Conservation (phyloP, 2,888 invertebrate species). For the Cephus pulcher region DNA sequence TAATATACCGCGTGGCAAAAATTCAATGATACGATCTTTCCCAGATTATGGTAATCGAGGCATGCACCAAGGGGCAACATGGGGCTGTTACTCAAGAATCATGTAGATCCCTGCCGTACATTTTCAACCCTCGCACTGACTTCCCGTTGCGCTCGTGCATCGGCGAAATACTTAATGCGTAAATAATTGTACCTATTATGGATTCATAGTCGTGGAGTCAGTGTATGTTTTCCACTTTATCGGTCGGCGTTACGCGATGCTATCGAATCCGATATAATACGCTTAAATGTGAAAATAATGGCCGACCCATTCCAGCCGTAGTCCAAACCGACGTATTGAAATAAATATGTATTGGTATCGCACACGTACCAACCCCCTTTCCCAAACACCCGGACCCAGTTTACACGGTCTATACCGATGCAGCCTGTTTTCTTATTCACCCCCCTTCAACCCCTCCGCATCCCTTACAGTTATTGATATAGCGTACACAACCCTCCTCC, state of each 20-base stretch:
- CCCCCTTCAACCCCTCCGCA: not conserved
- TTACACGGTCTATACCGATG: slow-evolving; percentile 7
- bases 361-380: slow-evolving; percentile 14
- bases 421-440: not conserved
- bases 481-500: not conserved
- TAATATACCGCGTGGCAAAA: not conserved
- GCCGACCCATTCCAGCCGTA: slow-evolving; percentile 19
- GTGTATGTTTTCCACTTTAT: slow-evolving; percentile 25
- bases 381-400: slow-evolving; percentile 12
- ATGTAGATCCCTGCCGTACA: not conserved
- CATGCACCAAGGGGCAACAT: not conserved
- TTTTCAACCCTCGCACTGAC: not conserved
- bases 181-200: slow-evolving; percentile 51
- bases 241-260: slow-evolving; percentile 29
- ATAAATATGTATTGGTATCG: slow-evolving; percentile 17
- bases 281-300: slow-evolving; percentile 60
- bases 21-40: not conserved
- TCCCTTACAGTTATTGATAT: not conserved
- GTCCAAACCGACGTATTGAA: slow-evolving; percentile 31
- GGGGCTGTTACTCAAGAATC: not conserved
- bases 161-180: slow-evolving; percentile 35
- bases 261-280: slow-evolving; percentile 51
- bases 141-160: not conserved
- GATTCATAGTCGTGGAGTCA: slow-evolving; percentile 36
- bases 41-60: not conserved